Evolutionary conservation across 2,113 vertebrate genomes (phyloP).

Genomic region (Gracilinanus agilis): DNA sequence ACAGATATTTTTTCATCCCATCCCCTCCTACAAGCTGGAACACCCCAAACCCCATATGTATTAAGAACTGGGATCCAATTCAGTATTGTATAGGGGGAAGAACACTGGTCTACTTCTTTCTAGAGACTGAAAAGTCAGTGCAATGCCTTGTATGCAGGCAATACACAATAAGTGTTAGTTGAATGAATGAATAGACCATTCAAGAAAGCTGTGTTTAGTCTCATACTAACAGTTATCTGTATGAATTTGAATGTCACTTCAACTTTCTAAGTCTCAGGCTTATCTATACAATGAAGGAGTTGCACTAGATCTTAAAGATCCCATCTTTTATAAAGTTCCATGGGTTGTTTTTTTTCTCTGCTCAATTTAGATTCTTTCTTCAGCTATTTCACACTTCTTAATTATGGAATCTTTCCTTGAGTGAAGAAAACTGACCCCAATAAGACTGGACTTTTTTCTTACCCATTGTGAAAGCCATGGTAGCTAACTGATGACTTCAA

Average conservation of each 20-base stretch:
- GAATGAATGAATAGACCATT: neutral
- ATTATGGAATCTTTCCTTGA: neutral
- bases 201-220: neutral
- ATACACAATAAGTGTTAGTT: neutral
- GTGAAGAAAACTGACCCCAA: neutral
- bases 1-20: neutral
- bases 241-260: neutral
- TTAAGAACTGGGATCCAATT: conserved; percentile 12
- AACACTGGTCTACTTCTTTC: neutral
- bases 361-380: neutral
- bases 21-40: neutral
- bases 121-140: neutral
- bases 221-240: neutral
- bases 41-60: neutral
- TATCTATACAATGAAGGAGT: neutral
- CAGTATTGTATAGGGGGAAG: conserved; percentile 3
- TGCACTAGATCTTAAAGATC: neutral
- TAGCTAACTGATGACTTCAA: neutral
- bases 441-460: neutral
- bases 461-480: neutral
- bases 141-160: neutral
- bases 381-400: neutral
- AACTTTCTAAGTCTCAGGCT: neutral
- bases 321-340: neutral
- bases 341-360: neutral